Evolutionary conservation across 2,797 vertebrate species (phyloP).

Genomic region (Alcedo atthis): DNA sequence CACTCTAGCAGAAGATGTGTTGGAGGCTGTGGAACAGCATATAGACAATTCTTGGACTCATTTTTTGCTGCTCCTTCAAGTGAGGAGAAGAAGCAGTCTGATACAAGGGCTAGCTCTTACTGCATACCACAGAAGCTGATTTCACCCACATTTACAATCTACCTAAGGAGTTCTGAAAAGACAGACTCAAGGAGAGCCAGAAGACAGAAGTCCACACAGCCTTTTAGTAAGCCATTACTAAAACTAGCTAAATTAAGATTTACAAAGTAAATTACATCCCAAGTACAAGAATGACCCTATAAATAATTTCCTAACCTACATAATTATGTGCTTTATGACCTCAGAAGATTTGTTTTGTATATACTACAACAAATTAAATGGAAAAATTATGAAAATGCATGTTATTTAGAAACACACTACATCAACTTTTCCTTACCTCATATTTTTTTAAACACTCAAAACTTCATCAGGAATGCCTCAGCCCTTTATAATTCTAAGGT

Average conservation of each 20-base stretch:
- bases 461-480: background rate
- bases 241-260: background rate
- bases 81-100: background rate
- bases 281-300: background rate
- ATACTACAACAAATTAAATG: constrained; percentile 2
- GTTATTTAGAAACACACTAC: background rate
- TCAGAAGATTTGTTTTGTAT: constrained; percentile 17
- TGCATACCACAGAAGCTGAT: background rate
- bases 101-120: background rate
- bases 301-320: constrained; percentile 12
- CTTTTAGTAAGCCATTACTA: background rate
- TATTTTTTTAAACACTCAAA: background rate
- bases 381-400: background rate
- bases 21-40: background rate
- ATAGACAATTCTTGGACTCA: background rate
- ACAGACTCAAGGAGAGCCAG: background rate
- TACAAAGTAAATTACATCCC: background rate
- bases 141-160: background rate
- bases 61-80: background rate
- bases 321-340: background rate
- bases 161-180: background rate
- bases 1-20: background rate
- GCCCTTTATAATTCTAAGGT: background rate
- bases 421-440: background rate
- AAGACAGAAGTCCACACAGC: background rate